Evolutionary conservation across 2,797 vertebrate species (phyloP), one percentile per base, ranked within the genome.

Genomic region (Aldrovandia affinis): DNA sequence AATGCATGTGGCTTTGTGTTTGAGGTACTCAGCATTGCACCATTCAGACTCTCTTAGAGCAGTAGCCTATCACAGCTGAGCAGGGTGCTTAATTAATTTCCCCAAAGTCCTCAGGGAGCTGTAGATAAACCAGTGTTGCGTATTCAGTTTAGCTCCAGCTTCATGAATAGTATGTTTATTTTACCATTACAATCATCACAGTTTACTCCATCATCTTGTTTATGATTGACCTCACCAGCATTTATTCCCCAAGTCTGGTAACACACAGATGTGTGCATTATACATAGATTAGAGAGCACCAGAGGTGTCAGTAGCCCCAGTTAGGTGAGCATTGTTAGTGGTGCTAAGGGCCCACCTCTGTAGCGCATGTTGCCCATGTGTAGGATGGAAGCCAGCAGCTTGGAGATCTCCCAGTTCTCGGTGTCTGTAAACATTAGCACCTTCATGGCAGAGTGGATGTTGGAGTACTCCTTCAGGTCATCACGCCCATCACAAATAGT

Each of bases 401-500:
- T 99, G 4, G 95, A 97, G 89, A 99, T 99, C 93, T 99, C 98
- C 97, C 97, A 97, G 94, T 98, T 97, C 91, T 99, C 98, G 0
- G 95, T 99, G 89, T 99, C 97, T 0, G 97, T 97, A 93, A 99
- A 99, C 98, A 99, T 98, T 3, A 99, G 94, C 10, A 99, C 95
- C 94, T 98, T 99, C 98, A 99, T 99, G 0, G 98, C 98, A 0
- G 98, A 98, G 85, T 96, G 96, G 91, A 99, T 99, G 88, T 97
- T 99, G 89, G 98, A 97, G 0, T 99, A 99, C 70, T 99, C 98
- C 86, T 98, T 98, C 93, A 95, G 91, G 82, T 99, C 98, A 70
- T 99, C 97, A 52, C 98, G 96, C n/a, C 98, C 98, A 0, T 99
- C 98, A 0, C 98, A 99, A 85, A 96, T 94, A 0, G 96, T 97